These are phyloP conservation scores for Arion vulgaris DNA, from an alignment of 1,140 invertebrate species.

Conservation along the genomic window DNA sequence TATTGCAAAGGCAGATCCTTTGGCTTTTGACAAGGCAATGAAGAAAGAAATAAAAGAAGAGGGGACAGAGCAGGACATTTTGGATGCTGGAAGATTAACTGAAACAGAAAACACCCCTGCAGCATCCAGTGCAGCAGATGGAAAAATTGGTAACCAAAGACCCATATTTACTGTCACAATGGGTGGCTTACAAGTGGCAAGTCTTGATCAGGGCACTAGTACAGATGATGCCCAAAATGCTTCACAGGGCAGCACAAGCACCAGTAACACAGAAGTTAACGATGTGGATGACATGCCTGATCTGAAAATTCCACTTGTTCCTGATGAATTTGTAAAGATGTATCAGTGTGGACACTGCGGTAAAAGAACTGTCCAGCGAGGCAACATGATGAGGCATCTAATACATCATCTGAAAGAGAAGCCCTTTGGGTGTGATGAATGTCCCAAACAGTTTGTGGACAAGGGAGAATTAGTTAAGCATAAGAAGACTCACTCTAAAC, in stretches of 20 bases:
- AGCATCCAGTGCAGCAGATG: not conserved
- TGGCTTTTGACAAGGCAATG: not conserved
- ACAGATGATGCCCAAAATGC: not conserved
- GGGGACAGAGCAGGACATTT: not conserved
- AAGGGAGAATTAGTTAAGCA: conserved; percentile 38
- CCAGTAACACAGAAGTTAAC: not conserved
- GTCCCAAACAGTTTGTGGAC: conserved; percentile 35
- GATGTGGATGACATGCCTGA: conserved; percentile 28
- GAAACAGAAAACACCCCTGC: not conserved
- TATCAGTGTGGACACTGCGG: conserved; percentile 37
- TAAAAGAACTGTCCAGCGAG: conserved; percentile 36
- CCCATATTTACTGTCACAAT: conserved; percentile 25
- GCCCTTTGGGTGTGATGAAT: conserved; percentile 31
- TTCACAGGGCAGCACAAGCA: not conserved
- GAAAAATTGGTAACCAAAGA: not conserved
- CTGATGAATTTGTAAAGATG: conserved; percentile 38
- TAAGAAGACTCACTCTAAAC: conserved; percentile 35
- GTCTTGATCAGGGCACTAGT: not conserved
- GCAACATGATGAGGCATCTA: conserved; percentile 39
- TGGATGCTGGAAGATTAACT: not conserved
- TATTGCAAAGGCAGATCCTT: conserved; percentile 26
- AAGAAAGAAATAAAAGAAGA: conserved; percentile 14
- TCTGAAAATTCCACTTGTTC: conserved; percentile 26
- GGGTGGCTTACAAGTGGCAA: conserved; percentile 15
- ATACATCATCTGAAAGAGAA: conserved; percentile 36